phyloP scores from a whole-genome alignment of 2,888 invertebrate genomes.

The Amorpha juglandis region DNA sequence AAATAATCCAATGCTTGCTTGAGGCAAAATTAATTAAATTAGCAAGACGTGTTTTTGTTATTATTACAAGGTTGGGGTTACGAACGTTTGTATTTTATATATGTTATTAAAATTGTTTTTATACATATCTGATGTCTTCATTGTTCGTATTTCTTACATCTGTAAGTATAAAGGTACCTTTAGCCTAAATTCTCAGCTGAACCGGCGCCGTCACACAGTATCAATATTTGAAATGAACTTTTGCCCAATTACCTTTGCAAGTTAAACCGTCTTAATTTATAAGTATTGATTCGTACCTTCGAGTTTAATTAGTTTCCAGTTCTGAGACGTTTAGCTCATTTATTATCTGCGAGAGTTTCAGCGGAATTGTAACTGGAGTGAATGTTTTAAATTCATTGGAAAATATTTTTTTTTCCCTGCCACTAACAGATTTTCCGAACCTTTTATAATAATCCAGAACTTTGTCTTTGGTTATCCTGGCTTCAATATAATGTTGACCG shows the following conservation, averaged over 20 bases:
- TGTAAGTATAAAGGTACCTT: neutral
- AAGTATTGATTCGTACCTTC: slow-evolving; percentile 74
- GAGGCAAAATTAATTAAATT: no score
- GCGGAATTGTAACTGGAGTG: slow-evolving; percentile 24
- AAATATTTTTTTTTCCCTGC: slow-evolving; percentile 25
- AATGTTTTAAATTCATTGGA: slow-evolving; percentile 23
- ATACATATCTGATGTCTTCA: no score
- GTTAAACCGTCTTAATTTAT: slow-evolving; percentile 76
- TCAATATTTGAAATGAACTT: slow-evolving; percentile 76
- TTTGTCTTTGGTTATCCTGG: neutral
- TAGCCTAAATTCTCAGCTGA: slow-evolving; percentile 10
- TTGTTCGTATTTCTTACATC: neutral
- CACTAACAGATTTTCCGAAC: neutral
- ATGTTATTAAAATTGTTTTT: neutral
- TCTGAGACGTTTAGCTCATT: slow-evolving; percentile 69
- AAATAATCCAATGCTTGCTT: no score
- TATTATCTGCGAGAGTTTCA: slow-evolving; percentile 64
- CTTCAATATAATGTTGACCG: neutral
- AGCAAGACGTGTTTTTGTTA: no score
- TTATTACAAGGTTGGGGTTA: no score
- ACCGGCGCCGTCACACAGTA: slow-evolving; percentile 51
- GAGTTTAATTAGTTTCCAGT: slow-evolving; percentile 80
- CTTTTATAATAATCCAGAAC: neutral
- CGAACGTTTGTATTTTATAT: no score
- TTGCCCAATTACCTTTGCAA: slow-evolving; percentile 76